Conservation (phyloP, 2,113 vertebrate species). For the Marcusenius ussheri region DNA sequence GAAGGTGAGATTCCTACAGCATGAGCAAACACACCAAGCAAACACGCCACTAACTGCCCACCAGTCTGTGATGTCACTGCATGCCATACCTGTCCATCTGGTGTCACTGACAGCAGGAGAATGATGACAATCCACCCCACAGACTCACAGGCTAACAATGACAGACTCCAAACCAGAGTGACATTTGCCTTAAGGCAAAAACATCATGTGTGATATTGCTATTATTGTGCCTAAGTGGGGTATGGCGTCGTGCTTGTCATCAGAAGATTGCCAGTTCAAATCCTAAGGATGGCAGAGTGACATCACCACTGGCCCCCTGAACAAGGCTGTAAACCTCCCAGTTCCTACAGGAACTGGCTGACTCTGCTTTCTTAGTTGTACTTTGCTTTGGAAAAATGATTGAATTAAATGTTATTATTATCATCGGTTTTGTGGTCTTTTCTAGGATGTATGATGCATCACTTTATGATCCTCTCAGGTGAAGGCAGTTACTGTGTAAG, state of each 20-base stretch:
- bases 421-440: background rate
- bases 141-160: background rate
- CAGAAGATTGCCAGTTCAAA: background rate
- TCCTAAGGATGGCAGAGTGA: background rate
- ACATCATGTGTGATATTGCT: background rate
- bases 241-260: background rate
- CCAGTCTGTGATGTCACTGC: background rate
- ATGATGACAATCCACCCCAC: background rate
- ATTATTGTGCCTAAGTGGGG: background rate
- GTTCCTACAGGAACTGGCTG: background rate
- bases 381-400: background rate
- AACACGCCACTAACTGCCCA: background rate
- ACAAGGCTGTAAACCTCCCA: background rate
- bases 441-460: background rate
- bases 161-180: background rate
- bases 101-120: background rate
- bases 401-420: background rate
- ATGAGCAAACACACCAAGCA: slow-evolving; percentile 13
- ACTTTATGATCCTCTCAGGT: too few species aligned
- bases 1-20: slow-evolving; percentile 18
- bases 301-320: background rate
- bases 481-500: background rate
- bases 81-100: background rate
- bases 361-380: background rate
- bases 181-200: background rate